Evolutionary conservation across 2,113 vertebrate species (phyloP).

Genomic region (Chlamydotis undulata): DNA sequence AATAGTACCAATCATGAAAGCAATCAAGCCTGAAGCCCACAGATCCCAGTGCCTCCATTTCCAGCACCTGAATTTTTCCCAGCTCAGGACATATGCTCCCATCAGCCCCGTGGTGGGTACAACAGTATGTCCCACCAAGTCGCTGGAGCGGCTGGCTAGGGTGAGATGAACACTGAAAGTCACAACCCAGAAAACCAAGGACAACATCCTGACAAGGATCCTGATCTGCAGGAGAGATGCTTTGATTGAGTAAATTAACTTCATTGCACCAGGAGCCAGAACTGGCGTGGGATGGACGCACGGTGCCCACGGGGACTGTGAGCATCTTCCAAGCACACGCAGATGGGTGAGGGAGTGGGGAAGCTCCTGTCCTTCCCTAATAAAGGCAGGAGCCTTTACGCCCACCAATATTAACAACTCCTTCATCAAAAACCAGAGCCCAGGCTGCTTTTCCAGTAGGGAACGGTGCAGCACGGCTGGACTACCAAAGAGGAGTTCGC

Average conservation of each 20-base stretch:
- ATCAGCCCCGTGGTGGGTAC: background rate
- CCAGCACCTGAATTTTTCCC: slow-evolving; percentile 38
- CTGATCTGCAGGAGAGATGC: background rate
- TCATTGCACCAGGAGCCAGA: background rate
- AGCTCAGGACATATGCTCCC: background rate
- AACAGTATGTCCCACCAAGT: background rate
- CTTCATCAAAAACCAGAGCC: background rate
- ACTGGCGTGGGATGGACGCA: rapidly evolving
- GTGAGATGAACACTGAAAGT: background rate
- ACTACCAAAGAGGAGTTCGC: background rate
- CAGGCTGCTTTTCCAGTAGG: background rate
- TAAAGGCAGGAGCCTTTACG: background rate
- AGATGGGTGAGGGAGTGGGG: background rate
- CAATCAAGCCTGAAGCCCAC: slow-evolving; percentile 65
- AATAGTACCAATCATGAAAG: slow-evolving; percentile 69
- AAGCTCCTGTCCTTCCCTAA: background rate
- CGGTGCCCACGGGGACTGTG: rapidly evolving
- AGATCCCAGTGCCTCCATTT: slow-evolving; percentile 59
- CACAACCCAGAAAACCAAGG: background rate
- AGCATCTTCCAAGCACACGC: rapidly evolving
- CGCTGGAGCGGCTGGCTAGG: background rate
- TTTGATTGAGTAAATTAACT: background rate
- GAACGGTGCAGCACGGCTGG: background rate
- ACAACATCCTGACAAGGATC: background rate
- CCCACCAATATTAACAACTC: background rate